Evolutionary conservation across 1,140 invertebrate genomes (phyloP), one percentile per base, ranked within the genome.

Genomic region (Lepidostoma basale): DNA sequence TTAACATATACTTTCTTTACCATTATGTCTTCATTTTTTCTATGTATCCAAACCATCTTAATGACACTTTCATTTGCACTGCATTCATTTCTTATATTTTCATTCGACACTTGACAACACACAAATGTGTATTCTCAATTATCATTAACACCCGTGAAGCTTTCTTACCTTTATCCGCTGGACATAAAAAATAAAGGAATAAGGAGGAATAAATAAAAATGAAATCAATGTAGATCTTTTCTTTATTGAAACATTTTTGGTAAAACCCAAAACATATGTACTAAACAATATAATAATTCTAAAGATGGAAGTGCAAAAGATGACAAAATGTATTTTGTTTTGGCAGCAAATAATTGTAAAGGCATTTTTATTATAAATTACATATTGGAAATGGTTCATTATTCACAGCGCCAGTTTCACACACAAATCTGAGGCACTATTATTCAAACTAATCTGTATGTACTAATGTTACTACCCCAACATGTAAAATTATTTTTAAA

Each of bases 181-280:
- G n/a, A n/a, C n/a, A n/a, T n/a, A n/a, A n/a, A n/a, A n/a, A n/a
- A n/a, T n/a, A n/a, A n/a, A n/a, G n/a, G n/a, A n/a, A n/a, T n/a
- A n/a, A n/a, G n/a, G n/a, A n/a, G n/a, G n/a, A n/a, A 6, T 9
- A 36, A 54, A 54, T 28, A 28, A 54, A 54, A 54, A 26, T 12
- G n/a, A 12, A 23, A 44, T 18, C 18, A 56, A 52, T 56, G 36
- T 56, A 66, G 42, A 52, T 66, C 63, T 66, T 64, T 64, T 52
- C 36, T 56, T 66, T 66, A 66, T 56, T 66, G 4, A 56, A 42
- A 49, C 36, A 42, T 66, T 66, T 58, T 66, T 58, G 52, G 63
- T 66, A 66, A 66, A 64, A 64, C 44, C 62, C 62, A 49, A 64
- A 60, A 40, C 56, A 60, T 60, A n/a, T 12, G 12, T 33, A 60